A percentile compares a stretch with the other conserved stretches of the same genome.
Evolutionary conservation across 1,140 invertebrate species (phyloP).

Genomic region (Rhopalosiphum maidis): DNA sequence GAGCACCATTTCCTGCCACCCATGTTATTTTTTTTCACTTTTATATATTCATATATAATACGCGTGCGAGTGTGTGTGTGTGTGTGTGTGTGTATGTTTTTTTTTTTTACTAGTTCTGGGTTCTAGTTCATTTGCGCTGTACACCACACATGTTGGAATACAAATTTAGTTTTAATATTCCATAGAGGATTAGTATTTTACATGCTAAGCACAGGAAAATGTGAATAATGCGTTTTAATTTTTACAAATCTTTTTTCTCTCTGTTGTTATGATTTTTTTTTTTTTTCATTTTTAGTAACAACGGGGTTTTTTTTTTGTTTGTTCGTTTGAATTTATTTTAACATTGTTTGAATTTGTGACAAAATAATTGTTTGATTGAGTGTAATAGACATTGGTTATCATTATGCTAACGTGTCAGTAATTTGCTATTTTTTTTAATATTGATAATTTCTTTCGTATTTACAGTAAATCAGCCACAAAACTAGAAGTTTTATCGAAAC

Average conservation of each 20-base stretch:
- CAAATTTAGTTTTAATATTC: conserved; percentile 55
- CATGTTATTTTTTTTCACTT: conserved; percentile 10
- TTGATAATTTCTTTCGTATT: not conserved
- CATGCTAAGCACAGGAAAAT: conserved; percentile 18
- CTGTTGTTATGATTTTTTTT: too few species aligned
- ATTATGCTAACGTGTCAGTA: not conserved
- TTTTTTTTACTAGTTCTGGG: not conserved
- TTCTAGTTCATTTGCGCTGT: conserved; percentile 29
- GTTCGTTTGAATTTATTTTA: not conserved
- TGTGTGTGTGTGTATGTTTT: not conserved
- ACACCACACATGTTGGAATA: conserved; percentile 41
- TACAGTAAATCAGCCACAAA: not conserved
- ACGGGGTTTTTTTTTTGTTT: not conserved
- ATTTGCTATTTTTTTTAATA: not conserved
- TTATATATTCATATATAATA: not conserved
- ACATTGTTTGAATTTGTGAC: not conserved
- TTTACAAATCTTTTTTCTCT: conserved; percentile 14
- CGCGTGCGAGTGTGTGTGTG: not conserved
- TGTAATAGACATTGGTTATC: not conserved
- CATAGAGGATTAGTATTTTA: conserved; percentile 47
- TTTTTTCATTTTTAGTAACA: conserved; percentile 17
- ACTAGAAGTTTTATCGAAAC: too few species aligned
- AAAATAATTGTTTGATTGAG: not conserved
- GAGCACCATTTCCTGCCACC: not conserved
- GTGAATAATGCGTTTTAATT: conserved; percentile 49